Evolutionary conservation across 1,140 invertebrate genomes (phyloP).

Genomic region (Acromyrmex charruanus): DNA sequence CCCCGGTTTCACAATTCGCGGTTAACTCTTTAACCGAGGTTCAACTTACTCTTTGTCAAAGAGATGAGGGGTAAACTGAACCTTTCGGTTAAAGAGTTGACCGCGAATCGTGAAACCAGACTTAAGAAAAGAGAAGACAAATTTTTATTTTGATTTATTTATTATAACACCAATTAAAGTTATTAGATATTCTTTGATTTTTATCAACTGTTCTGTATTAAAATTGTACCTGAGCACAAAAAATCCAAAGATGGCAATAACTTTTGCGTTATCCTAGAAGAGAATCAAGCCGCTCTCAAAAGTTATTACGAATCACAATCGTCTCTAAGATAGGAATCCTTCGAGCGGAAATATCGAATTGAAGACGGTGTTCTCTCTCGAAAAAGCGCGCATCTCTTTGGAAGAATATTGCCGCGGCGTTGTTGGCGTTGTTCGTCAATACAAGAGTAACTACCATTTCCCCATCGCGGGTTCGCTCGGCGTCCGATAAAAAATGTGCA

Average conservation of each 20-base stretch:
- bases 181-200: neutral
- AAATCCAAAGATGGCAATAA: neutral
- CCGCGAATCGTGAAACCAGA: too few species aligned
- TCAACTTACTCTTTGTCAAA: too few species aligned
- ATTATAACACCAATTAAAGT: neutral
- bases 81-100: too few species aligned
- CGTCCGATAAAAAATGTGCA: slow-evolving; percentile 81
- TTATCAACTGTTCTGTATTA: neutral
- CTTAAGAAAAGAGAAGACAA: neutral
- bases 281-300: neutral
- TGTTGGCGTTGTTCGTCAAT: slow-evolving; percentile 70
- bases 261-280: neutral
- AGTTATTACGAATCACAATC: neutral
- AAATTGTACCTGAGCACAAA: neutral
- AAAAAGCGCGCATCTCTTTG: slow-evolving; percentile 48
- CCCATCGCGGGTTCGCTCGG: slow-evolving; percentile 72
- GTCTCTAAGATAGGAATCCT: neutral
- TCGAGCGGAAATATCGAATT: slow-evolving; percentile 55
- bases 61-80: too few species aligned
- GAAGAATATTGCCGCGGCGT: slow-evolving; percentile 60
- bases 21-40: too few species aligned
- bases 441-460: slow-evolving; percentile 76
- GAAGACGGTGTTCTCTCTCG: slow-evolving; percentile 40
- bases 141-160: neutral
- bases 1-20: too few species aligned